phyloP scores from a whole-genome alignment of 2,113 vertebrate species.

The Rana temporaria region DNA sequence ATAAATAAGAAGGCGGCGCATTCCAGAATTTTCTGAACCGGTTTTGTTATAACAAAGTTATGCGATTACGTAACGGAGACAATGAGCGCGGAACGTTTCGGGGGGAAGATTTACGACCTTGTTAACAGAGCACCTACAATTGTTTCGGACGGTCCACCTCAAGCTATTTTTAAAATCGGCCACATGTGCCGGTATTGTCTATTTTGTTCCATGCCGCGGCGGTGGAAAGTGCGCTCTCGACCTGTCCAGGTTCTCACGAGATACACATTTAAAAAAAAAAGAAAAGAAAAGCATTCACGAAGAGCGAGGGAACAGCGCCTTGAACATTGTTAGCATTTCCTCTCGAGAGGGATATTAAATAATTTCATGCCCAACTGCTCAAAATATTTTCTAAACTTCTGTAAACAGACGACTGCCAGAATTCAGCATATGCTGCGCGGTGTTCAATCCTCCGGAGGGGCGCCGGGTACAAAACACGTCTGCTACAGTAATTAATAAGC shows the following conservation, averaged over 20 bases:
- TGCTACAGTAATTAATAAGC: slow-evolving; percentile 77
- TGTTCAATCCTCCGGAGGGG: slow-evolving; percentile 71
- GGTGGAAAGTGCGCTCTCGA: slow-evolving; percentile 69
- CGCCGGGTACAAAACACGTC: slow-evolving; percentile 70
- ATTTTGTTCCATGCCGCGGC: slow-evolving; percentile 62
- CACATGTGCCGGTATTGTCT: slow-evolving; percentile 55
- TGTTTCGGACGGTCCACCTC: slow-evolving; percentile 35
- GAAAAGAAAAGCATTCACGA: slow-evolving; percentile 64
- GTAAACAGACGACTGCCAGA: slow-evolving; percentile 75
- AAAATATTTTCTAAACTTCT: slow-evolving; percentile 76
- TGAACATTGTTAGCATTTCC: slow-evolving; percentile 75
- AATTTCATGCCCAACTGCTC: slow-evolving; percentile 77
- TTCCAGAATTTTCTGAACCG: too few species aligned
- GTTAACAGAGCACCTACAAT: slow-evolving; percentile 44
- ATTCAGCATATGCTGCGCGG: slow-evolving; percentile 72
- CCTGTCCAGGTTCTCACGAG: slow-evolving; percentile 72
- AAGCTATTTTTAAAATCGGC: slow-evolving; percentile 51
- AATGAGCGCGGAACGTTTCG: slow-evolving; percentile 36
- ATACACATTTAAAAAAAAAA: slow-evolving; percentile 50
- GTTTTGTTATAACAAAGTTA: not conserved
- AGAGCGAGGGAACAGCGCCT: slow-evolving; percentile 68
- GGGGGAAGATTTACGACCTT: slow-evolving; percentile 26
- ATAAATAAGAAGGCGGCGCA: too few species aligned
- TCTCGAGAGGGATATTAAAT: slow-evolving; percentile 79
- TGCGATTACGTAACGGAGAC: slow-evolving; percentile 7